A percentile compares a stretch with the other conserved stretches of the same genome.
Conservation (phyloP, 2,888 invertebrate species). For the Drosophila suboccidentalis region DNA sequence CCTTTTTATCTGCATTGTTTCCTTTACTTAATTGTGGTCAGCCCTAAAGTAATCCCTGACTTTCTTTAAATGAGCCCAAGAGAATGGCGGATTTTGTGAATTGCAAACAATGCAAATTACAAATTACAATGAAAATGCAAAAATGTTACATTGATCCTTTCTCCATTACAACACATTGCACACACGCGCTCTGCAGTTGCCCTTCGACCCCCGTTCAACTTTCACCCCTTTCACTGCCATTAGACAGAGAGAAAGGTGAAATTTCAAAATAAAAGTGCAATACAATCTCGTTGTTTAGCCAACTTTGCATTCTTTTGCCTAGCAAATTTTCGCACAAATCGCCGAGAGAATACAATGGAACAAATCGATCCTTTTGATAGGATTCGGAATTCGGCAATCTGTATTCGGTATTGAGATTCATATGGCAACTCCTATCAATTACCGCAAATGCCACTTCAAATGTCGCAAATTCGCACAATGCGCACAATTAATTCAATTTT, state of each 20-base stretch:
- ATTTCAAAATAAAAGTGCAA: constrained; percentile 12
- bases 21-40: neutral
- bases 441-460: constrained; percentile 78
- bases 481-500: constrained; percentile 68
- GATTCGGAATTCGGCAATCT: neutral
- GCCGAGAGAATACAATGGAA: constrained; percentile 28
- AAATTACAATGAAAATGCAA: neutral
- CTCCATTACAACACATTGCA: constrained; percentile 19
- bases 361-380: constrained; percentile 14
- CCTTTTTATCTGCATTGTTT: neutral
- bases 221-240: constrained; percentile 42
- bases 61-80: neutral
- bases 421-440: constrained; percentile 67
- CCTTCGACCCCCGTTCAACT: constrained; percentile 40
- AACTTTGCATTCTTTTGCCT: constrained; percentile 58
- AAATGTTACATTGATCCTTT: constrained; percentile 26
- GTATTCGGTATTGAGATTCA: neutral
- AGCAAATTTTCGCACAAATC: constrained; percentile 66
- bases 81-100: neutral
- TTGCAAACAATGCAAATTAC: constrained; percentile 10
- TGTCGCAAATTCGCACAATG: constrained; percentile 68
- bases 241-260: neutral
- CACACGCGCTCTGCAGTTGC: constrained; percentile 12
- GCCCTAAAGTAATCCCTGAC: neutral
- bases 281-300: constrained; percentile 60